Base-by-base conservation (phyloP, 2,797 vertebrate species). In the Dryobates pubescens region DNA sequence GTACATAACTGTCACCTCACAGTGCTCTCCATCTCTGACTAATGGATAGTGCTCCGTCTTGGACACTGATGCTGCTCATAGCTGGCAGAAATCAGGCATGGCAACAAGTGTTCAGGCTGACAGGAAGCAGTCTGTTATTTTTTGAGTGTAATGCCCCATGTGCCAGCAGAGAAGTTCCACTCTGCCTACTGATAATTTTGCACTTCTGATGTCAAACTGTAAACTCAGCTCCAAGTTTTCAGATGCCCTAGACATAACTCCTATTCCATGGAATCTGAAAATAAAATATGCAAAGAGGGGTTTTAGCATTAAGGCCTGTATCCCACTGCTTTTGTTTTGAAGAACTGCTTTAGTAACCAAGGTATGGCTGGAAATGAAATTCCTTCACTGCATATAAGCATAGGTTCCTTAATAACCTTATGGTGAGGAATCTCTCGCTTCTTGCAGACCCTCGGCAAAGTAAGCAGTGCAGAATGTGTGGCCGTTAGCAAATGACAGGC, bases 301-400 rank as follows among this genome's bases (percentile, higher is more conserved):
- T 71, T 82, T 82, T 51, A 65, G 61, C 49, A 79, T 43, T 64
- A 78, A 92, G 74, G 58, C 36, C 73, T 70, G 43, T 56, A 27
- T 27, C 34, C 26, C 29, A 71, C 27, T 51, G 30, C 71, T 70
- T 70, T 92, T 51, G 29, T 69, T 70, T 70, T 92, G 94, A 67
- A 65, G 65, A 88, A 92, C 74, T 67, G 69, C 53, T 65, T 56
- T 20, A 75, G 49, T 75, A 96, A 84, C 47, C 26, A 82, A 58
- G 36, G 29, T 68, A 73, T 17, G 74, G 51, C 29, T 93, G 92
- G 72, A 90, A 95, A 83, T 51, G 90, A 34, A 18, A 81, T 92
- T 73, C 82, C 13, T 45, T 29, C 59, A n/a, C 47, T 81, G 57
- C 19, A 34, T 65, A 70, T 74, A 72, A 82, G 43, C 93, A 87